Conservation (phyloP, 2,888 invertebrate species). For the Agonopterix alstromeriana region DNA sequence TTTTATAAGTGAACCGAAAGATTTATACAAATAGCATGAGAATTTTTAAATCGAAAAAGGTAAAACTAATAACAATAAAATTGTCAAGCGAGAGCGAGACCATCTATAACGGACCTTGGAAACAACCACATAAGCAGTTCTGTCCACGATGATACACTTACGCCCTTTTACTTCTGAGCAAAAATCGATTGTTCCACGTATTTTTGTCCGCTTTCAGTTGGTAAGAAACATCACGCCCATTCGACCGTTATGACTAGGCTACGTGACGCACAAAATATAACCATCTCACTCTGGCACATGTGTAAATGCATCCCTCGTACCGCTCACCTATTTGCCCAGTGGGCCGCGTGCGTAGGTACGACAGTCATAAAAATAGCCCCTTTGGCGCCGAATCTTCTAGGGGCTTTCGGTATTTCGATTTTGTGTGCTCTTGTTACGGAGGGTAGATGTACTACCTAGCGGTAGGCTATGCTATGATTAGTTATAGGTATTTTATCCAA, state of each 20-base stretch:
- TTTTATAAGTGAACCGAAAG: too few relatives aligned
- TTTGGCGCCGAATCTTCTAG: conserved; percentile 73
- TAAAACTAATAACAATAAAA: background rate
- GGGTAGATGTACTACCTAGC: conserved; percentile 37
- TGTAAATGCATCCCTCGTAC: conserved; percentile 50
- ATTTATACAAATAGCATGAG: too few relatives aligned
- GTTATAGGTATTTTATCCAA: conserved; percentile 33
- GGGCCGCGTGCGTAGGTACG: conserved; percentile 71
- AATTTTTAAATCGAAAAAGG: too few relatives aligned
- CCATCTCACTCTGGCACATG: conserved; percentile 64
- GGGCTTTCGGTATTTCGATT: conserved; percentile 66
- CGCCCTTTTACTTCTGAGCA: conserved; percentile 41
- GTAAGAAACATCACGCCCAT: conserved; percentile 77
- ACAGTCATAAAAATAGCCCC: conserved; percentile 77
- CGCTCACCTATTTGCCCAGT: conserved; percentile 70
- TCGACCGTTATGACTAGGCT: conserved; percentile 75
- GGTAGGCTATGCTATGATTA: conserved; percentile 46
- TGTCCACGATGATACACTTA: conserved; percentile 31
- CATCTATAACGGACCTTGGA: background rate
- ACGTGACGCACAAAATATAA: conserved; percentile 65
- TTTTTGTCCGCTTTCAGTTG: conserved; percentile 73
- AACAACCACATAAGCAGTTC: too few relatives aligned
- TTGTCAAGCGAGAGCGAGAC: background rate
- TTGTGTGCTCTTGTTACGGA: conserved; percentile 64
- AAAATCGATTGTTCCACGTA: conserved; percentile 73